These are phyloP conservation scores for Drosophila willistoni DNA, from an alignment of 1,140 invertebrate species.

Conservation along the genomic window DNA sequence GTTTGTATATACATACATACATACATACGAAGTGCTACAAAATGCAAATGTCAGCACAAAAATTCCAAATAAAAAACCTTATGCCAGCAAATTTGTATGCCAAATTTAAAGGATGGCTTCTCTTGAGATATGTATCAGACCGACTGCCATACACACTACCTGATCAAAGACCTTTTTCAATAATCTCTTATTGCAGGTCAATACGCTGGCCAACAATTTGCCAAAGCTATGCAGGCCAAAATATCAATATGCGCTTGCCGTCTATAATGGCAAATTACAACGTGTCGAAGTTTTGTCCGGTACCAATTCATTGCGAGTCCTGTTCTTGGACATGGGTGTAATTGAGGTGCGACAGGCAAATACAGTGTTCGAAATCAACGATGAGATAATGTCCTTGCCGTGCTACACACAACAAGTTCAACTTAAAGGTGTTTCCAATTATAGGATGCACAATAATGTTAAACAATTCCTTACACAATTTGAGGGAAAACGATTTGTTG, in stretches of 20 bases:
- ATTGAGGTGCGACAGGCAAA: background rate
- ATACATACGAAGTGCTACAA: background rate
- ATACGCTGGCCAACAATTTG: conserved; percentile 35
- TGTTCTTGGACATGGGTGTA: conserved; percentile 57
- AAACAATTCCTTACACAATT: conserved; percentile 32
- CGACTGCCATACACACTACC: too few relatives aligned
- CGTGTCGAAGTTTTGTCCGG: conserved; percentile 40
- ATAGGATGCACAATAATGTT: conserved; percentile 15
- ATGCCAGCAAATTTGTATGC: too few relatives aligned
- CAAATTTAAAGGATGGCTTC: too few relatives aligned
- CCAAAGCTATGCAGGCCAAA: conserved; percentile 12
- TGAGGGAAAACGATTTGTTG: conserved; percentile 29
- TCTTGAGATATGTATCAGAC: too few relatives aligned
- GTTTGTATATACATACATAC: conserved; percentile 50
- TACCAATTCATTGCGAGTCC: conserved; percentile 18
- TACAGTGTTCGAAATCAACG: conserved; percentile 52
- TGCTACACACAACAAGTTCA: conserved; percentile 39
- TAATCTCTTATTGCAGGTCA: conserved; percentile 17
- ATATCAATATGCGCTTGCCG: conserved; percentile 33
- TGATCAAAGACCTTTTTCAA: too few relatives aligned
- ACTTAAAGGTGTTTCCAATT: conserved; percentile 42
- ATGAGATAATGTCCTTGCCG: conserved; percentile 46
- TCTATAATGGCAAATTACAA: conserved; percentile 26
- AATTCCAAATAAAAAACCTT: background rate
- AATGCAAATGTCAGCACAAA: background rate